Evolutionary conservation across 2,113 vertebrate genomes (phyloP), one percentile per base, ranked within the genome.

Genomic region (Psittacula cyanocephala): DNA sequence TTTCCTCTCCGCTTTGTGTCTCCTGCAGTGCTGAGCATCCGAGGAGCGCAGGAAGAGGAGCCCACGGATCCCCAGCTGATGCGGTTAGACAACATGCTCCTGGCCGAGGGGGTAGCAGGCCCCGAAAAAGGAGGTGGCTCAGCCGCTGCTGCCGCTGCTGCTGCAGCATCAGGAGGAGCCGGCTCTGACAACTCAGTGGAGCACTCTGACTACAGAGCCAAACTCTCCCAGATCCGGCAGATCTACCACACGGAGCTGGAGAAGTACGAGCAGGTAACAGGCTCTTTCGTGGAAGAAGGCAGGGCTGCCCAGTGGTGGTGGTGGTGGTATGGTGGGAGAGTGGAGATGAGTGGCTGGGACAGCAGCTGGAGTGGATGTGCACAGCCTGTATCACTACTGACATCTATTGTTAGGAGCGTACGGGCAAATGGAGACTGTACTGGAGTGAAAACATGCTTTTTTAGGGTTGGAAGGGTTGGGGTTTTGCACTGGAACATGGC

Each of bases 201-300:
- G 85, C 99, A 99, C 91, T 99, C 99, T 0, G 99, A 99, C 88
- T 99, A 99, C 98, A 98, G 99, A 96, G 99, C 99, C 96, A 99
- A 99, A 77, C 98, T 99, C 55, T 98, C 99, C 39, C 99, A 99
- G 98, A 99, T 99, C 98, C 98, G 99, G 68, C 99, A 99, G 97
- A 99, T 99, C 98, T 99, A 99, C 98, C 99, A 99, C 98, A 99
- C 99, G 0, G 99, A 99, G 98, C 98, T 99, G 98, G 99, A 99
- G 98, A 99, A 99, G 96, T 99, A 99, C 8, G 99, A 99, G 92
- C 99, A 99, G 99, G 99, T 99, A 97, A 98, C 97, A 94, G 95
- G 94, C 97, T 95, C 93, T 89, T 97, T 95, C 7, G 2, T 0
- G 93, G 17, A 2, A 0, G 16, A 78, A 50, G 35, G 11, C 27